Evolutionary conservation across 2,113 vertebrate genomes (phyloP).

Genomic region (Podocnemis expansa): DNA sequence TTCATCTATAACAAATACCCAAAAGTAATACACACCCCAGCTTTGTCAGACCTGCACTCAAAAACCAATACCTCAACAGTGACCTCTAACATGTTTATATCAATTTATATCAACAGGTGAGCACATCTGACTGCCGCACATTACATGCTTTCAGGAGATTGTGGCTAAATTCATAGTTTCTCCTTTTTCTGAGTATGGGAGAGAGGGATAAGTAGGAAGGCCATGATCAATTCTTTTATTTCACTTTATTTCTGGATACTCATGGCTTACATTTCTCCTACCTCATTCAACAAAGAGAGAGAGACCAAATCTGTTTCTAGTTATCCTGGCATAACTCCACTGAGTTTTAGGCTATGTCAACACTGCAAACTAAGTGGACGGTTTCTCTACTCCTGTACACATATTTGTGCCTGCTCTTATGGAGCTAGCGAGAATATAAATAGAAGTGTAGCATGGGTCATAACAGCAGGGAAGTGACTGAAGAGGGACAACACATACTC

Average conservation of each 20-base stretch:
- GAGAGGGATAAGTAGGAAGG: background rate
- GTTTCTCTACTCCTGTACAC: background rate
- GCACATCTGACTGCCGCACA: background rate
- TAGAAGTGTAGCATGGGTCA: background rate
- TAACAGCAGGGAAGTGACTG: background rate
- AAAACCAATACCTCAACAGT: background rate
- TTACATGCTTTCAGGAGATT: background rate
- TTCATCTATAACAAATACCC: background rate
- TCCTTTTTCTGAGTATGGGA: background rate
- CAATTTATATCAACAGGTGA: background rate
- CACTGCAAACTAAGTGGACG: too few relatives aligned
- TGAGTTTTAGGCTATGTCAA: background rate
- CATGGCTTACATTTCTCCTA: background rate
- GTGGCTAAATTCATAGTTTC: background rate
- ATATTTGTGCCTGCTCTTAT: background rate
- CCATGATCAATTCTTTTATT: background rate
- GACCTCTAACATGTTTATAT: background rate
- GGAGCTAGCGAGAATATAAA: background rate
- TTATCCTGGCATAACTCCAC: background rate
- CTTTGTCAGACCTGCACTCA: background rate
- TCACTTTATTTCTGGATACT: background rate
- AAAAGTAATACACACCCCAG: background rate
- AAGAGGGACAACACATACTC: background rate
- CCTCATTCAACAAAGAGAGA: background rate
- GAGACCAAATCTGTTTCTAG: background rate